Conservation (phyloP, 2,888 invertebrate species). For the Thyatira batis region DNA sequence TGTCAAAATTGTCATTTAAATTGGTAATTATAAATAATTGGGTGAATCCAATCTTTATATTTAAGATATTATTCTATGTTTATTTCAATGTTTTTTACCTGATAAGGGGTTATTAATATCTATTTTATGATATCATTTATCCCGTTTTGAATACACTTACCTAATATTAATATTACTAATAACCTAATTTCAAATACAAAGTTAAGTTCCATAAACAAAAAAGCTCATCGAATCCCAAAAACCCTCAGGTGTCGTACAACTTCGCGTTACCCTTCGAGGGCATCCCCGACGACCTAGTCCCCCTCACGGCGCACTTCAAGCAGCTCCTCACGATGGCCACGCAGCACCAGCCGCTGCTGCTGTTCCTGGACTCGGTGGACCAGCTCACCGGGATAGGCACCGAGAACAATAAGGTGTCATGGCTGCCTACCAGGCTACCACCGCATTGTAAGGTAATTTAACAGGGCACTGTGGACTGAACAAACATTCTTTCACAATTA, state of each 20-base stretch:
- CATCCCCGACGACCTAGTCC: conserved; percentile 97
- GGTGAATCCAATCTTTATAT: too few species aligned
- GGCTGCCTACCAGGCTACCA: conserved; percentile 96
- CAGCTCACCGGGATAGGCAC: conserved; percentile 95
- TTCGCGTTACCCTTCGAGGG: conserved; percentile 95
- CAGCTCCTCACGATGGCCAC: conserved; percentile 93
- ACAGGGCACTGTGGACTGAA: too few species aligned
- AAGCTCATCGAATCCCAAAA: not conserved
- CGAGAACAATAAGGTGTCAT: conserved; percentile 96
- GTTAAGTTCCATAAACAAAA: not conserved
- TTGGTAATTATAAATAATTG: too few species aligned
- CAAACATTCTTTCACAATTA: not conserved
- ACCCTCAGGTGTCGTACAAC: conserved; percentile 92
- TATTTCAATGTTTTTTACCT: too few species aligned
- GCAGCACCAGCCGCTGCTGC: conserved; percentile 91
- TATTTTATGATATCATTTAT: too few species aligned
- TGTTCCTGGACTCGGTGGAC: conserved; percentile 98
- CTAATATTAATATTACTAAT: too few species aligned
- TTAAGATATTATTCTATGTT: too few species aligned
- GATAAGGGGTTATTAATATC: too few species aligned
- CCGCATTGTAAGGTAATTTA: conserved; percentile 90
- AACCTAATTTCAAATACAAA: too few species aligned
- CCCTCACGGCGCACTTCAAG: conserved; percentile 97
- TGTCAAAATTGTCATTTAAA: too few species aligned
- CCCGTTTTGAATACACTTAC: too few species aligned